Evolutionary conservation across 1,140 invertebrate genomes (phyloP).

Genomic region (Helicorthomorpha holstii): DNA sequence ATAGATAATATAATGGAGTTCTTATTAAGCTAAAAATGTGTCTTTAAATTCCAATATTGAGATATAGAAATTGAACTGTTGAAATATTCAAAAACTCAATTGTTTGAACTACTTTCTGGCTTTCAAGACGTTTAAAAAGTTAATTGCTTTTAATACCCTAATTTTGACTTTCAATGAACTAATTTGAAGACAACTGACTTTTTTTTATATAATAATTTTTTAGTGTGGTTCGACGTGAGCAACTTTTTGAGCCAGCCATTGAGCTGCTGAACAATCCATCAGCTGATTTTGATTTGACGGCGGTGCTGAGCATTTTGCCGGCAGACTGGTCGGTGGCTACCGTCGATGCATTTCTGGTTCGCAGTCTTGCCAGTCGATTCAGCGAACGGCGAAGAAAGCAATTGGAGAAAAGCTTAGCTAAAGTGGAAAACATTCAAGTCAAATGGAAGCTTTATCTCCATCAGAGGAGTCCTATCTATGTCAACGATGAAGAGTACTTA

Average conservation of each 20-base stretch:
- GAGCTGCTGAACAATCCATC: conserved; percentile 28
- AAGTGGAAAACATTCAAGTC: conserved; percentile 26
- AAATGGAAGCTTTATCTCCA: neutral
- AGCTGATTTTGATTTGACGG: conserved; percentile 27
- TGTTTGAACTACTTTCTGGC: no score
- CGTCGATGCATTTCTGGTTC: conserved; percentile 26
- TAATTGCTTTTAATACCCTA: no score
- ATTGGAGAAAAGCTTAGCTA: conserved; percentile 27
- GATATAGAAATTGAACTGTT: no score
- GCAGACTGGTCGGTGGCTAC: conserved; percentile 29
- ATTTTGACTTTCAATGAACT: no score
- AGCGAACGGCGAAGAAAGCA: conserved; percentile 24
- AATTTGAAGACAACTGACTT: no score
- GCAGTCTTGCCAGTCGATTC: conserved; percentile 24
- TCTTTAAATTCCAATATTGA: no score
- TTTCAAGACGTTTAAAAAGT: no score
- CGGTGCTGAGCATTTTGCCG: conserved; percentile 31
- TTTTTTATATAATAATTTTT: no score
- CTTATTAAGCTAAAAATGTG: no score
- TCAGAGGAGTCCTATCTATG: no score
- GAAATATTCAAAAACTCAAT: no score
- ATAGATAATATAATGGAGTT: no score
- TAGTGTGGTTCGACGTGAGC: conserved; percentile 15
- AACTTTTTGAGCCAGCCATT: conserved; percentile 26
- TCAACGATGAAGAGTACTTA: conserved; percentile 25